Percentiles rank a stretch among this genome's conserved stretches.
These are phyloP conservation scores for Potorous gilbertii DNA, from an alignment of 2,797 vertebrate species.

Conservation along the genomic window DNA sequence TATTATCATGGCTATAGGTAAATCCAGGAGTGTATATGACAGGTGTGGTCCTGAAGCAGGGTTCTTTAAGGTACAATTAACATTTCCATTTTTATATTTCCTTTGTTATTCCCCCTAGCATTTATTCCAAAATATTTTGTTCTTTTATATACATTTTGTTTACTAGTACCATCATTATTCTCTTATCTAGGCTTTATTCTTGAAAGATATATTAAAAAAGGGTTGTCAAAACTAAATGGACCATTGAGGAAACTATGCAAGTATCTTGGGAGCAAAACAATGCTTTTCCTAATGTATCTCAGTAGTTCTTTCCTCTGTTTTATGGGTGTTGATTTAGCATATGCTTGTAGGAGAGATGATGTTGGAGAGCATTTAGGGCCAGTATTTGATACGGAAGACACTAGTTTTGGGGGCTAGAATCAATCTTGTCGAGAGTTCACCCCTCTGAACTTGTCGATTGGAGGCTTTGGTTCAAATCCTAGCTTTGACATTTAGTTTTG, in stretches of 20 bases:
- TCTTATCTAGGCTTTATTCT: background rate
- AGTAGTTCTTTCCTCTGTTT: constrained; percentile 2
- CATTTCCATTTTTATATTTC: constrained; percentile 78
- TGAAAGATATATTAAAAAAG: constrained; percentile 9
- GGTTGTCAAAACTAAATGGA: background rate
- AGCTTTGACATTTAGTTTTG: background rate
- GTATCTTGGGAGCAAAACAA: background rate
- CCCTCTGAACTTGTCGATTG: background rate
- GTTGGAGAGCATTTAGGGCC: background rate
- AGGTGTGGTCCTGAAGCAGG: constrained; percentile 98
- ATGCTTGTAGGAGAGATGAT: constrained; percentile 11
- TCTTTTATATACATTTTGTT: constrained; percentile 58
- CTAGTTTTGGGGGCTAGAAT: background rate
- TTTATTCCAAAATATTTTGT: constrained; percentile 32
- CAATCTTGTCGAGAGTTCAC: background rate
- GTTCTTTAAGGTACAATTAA: constrained; percentile 98
- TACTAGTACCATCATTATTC: constrained; percentile 49
- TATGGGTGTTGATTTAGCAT: constrained; percentile 40
- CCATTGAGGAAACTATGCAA: background rate
- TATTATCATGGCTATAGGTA: constrained; percentile 99
- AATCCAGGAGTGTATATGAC: constrained; percentile 98
- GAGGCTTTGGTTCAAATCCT: constrained; percentile 23
- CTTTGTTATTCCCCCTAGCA: constrained; percentile 61
- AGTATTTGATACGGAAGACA: background rate
- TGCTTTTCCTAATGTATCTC: constrained; percentile 21